Evolutionary conservation across 2,888 invertebrate species (phyloP).

Genomic region (Trissoscelio sp.): DNA sequence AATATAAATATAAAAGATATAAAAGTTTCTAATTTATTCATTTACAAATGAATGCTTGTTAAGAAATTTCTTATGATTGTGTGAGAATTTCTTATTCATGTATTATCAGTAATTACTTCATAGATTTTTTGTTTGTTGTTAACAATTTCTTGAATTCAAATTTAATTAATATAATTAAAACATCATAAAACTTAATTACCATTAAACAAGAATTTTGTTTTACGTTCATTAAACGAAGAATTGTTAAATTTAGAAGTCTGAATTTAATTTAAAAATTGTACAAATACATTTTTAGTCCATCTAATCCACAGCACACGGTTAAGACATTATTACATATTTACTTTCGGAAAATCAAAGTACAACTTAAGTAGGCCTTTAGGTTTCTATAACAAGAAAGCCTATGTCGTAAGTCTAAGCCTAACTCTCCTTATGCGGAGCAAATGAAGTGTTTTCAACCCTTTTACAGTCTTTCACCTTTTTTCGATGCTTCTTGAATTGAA

Average conservation of each 20-base stretch:
- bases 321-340: slow-evolving; percentile 35
- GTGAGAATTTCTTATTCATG: slow-evolving; percentile 15
- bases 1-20: slow-evolving; percentile 16
- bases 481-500: slow-evolving; percentile 56
- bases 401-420: slow-evolving; percentile 40
- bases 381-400: slow-evolving; percentile 47
- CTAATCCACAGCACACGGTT: neutral
- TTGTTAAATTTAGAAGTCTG: too few relatives aligned
- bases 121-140: neutral
- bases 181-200: too few relatives aligned
- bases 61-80: neutral
- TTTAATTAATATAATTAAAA: too few relatives aligned
- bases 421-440: slow-evolving; percentile 39
- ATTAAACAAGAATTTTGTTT: too few relatives aligned
- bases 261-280: neutral
- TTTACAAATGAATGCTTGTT: slow-evolving; percentile 9
- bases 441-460: slow-evolving; percentile 65
- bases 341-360: slow-evolving; percentile 32
- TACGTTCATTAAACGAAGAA: too few relatives aligned
- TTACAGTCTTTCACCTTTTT: slow-evolving; percentile 69
- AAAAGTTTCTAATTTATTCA: slow-evolving; percentile 12
- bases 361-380: slow-evolving; percentile 46
- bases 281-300: neutral
- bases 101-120: slow-evolving; percentile 5
- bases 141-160: slow-evolving; percentile 9